Base-by-base conservation (phyloP, 2,113 vertebrate genomes). In the Misgurnus mizolepis region DNA sequence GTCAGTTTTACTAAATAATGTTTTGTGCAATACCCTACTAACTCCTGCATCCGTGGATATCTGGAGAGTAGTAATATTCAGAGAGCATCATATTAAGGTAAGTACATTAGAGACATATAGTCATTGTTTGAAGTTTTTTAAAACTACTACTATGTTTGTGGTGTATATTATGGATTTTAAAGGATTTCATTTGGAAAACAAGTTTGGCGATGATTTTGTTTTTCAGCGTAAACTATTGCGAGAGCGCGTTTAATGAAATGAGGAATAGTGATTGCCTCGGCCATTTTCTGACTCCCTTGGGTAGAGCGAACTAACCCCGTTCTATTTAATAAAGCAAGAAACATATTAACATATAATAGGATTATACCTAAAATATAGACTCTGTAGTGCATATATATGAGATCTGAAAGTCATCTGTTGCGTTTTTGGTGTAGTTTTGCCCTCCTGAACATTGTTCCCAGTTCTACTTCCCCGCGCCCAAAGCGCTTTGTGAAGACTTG, bases 401-500 rank as follows among this genome's bases (percentile, higher is more conserved):
- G 6, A 0, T 72, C 67, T 73, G 3, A 0, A 0, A 43, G 5
- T 0, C 0, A 11, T 66, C 0, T 1, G 6, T n/a, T 40, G 8
- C 0, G 1, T 34, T 2, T 84, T 47, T 58, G 7, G 5, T 7
- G 49, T 70, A 79, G 84, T 83, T 79, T 56, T 12, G 7, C 34
- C 53, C 72, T 77, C 65, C 83, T 69, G 77, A 86, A 84, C 76
- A 74, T 73, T 45, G 81, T 62, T 80, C 82, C 76, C 80, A 47
- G 62, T 64, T 85, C 61, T 73, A 76, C 88, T 91, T 91, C 81
- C 88, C 89, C 90, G 89, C 91, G 90, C 86, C 81, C 53, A 78
- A 75, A 77, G 81, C 69, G 83, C 86, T 90, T 91, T 93, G 91
- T 93, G 85, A 88, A 87, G 86, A 84, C 80, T 65, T 67, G 22